Base-by-base conservation (phyloP, 2,888 invertebrate species). In the Diadegma fenestrale region DNA sequence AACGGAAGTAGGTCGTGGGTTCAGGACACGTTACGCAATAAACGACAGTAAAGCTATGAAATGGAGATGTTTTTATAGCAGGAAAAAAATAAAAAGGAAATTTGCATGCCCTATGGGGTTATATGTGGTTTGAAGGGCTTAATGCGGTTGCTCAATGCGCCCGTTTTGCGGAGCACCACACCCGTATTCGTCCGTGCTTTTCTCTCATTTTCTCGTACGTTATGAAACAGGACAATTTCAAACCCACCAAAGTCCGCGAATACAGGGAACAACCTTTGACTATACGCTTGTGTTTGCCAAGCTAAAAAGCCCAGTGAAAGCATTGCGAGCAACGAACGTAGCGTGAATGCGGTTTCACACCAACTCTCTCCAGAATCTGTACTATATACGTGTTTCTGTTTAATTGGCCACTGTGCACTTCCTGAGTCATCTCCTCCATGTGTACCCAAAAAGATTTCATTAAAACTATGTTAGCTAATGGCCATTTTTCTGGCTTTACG, bases 61-160 rank as follows among this genome's bases (percentile, higher is more conserved):
- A 26, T 8, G 22, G n/a, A 12, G 19, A 41, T 26, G n/a, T 43
- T 37, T 30, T 8, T 17, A 19, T 69, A 78, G 45, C 4, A 37
- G 37, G 1, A 69, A 26, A 69, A 43, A 68, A 69, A 68, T 7
- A 58, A 72, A 12, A 64, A 72, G 51, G n/a, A 79, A 79, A 79
- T 72, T 43, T 51, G 41, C 63, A 63, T 41, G 63, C 72, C 64
- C 76, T 58, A 45, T 54, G 64, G 80, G 76, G 63, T 63, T 43
- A 37, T 14, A 75, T 71, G 79, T 85, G 82, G 79, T 85, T 82
- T 75, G 82, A 85, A 82, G 75, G 79, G 58, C 79, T 85, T 79
- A 82, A 82, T 75, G 75, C 64, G 81, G 75, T 76, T 72, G 69
- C 71, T 76, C 85, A 41, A 76, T 37, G 63, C 76, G n/a, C 54